Conservation (phyloP, 1,140 invertebrate genomes). For the Diorhabda sublineata region DNA sequence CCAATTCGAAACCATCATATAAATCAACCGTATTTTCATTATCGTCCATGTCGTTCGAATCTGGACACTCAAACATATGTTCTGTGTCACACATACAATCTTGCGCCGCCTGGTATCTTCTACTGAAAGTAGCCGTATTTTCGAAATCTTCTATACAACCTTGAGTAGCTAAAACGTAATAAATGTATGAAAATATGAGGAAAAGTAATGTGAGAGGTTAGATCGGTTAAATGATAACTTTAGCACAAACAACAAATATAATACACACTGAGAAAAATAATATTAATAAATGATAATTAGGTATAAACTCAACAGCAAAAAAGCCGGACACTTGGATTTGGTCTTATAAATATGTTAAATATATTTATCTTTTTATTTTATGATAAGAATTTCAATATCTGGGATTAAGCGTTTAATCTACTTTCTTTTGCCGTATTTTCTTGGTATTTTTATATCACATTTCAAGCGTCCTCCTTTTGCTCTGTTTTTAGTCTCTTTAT, state of each 20-base stretch:
- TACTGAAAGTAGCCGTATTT: slow-evolving; percentile 93
- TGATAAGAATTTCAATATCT: too few relatives aligned
- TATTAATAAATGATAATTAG: too few relatives aligned
- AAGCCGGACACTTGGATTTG: too few relatives aligned
- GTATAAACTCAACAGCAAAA: too few relatives aligned
- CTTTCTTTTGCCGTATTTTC: too few relatives aligned
- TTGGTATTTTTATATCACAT: too few relatives aligned
- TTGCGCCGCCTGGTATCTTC: slow-evolving; percentile 88
- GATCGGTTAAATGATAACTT: background rate
- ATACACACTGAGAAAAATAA: background rate
- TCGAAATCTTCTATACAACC: slow-evolving; percentile 83
- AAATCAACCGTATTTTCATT: slow-evolving; percentile 46
- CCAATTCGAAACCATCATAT: slow-evolving; percentile 51
- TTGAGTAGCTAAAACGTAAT: slow-evolving; percentile 52
- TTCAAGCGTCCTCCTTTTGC: too few relatives aligned
- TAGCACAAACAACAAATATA: background rate
- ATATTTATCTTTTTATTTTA: too few relatives aligned
- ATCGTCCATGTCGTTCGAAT: slow-evolving; percentile 39
- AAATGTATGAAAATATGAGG: background rate
- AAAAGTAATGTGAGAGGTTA: background rate
- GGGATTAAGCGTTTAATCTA: too few relatives aligned
- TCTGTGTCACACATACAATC: slow-evolving; percentile 98
- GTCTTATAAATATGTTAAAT: too few relatives aligned
- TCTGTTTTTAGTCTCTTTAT: too few relatives aligned
- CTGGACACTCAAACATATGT: slow-evolving; percentile 94